Base-by-base conservation (phyloP, 2,888 invertebrate species). In the Cordilura impudica region DNA sequence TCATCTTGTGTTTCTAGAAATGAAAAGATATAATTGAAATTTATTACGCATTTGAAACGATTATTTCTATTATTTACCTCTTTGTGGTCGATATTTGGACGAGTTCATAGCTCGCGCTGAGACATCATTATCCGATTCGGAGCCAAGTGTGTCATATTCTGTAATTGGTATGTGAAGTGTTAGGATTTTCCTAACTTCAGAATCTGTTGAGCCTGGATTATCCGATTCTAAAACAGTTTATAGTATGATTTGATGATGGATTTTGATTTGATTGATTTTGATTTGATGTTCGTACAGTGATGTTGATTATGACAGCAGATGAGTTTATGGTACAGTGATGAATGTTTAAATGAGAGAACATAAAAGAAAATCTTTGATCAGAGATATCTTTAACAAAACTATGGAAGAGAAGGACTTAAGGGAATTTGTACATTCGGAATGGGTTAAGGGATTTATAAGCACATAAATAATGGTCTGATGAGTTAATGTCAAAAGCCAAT, bases 141-240 rank as follows among this genome's bases (percentile, higher is more conserved):
- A 94, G 87, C 94, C 94, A 88, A 94, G 92, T 87, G 94, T 94
- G 92, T 96, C 96, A 92, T 96, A 96, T 92, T 96, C 96, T 93
- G 95, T 95, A 94, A 95, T 95, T 92, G 95, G 95, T 93, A 95
- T 94, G 93, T 95, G 95, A 91, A 95, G 94, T 90, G 95, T 95
- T 94, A 95, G 91, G 93, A 95, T 95, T 94, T 95, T 95, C 94
- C 95, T 95, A 92, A 95, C 95, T 93, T 96, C 96, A 91, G 96
- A 96, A 93, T 96, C 96, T 93, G 96, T 96, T 90, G 96, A 96
- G 91, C 96, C 96, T 94, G 96, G 93, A 94, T 96, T 96, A 94
- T 96, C 96, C 92, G 95, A 95, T 93, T 97, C 95, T 94, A 94
- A 89, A 89, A 89, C 75, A 89, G 89, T 89, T 89, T 89, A 79